Conservation (phyloP, 2,888 invertebrate genomes). For the Shargacucullia verbasci region DNA sequence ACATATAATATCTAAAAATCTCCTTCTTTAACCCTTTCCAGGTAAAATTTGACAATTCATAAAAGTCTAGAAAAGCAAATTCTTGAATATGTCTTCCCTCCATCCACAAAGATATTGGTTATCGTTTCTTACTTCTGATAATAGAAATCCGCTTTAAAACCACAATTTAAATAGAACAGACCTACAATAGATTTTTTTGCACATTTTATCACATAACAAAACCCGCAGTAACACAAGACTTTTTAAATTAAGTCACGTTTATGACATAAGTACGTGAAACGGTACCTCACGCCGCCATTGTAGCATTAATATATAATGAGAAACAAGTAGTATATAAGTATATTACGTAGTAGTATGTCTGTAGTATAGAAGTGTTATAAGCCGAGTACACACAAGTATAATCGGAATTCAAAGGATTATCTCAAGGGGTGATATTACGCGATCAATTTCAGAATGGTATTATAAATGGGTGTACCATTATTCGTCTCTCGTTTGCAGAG, state of each 20-base stretch:
- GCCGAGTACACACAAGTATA: not conserved
- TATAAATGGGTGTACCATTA: too few relatives aligned
- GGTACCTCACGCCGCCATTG: slow-evolving; percentile 61
- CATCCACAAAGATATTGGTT: too few relatives aligned
- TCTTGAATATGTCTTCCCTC: too few relatives aligned
- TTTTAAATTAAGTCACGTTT: slow-evolving; percentile 64
- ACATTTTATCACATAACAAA: slow-evolving; percentile 41
- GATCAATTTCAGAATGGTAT: too few relatives aligned
- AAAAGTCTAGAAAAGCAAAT: too few relatives aligned
- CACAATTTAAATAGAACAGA: not conserved
- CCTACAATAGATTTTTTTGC: slow-evolving; percentile 16
- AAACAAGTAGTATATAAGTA: slow-evolving; percentile 7
- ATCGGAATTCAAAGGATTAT: not conserved
- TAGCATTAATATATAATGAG: slow-evolving; percentile 31
- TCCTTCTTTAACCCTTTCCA: too few relatives aligned
- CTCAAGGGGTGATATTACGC: too few relatives aligned
- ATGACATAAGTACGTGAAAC: slow-evolving; percentile 57
- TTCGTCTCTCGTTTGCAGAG: too few relatives aligned
- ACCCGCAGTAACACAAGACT: slow-evolving; percentile 17
- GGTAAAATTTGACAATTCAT: too few relatives aligned
- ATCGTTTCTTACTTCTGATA: not conserved
- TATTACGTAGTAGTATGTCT: too few relatives aligned
- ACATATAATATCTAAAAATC: too few relatives aligned
- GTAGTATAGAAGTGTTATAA: not conserved
- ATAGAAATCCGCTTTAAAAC: not conserved